phyloP scores from a whole-genome alignment of 2,113 vertebrate species.

The Oreotrochilus melanogaster region DNA sequence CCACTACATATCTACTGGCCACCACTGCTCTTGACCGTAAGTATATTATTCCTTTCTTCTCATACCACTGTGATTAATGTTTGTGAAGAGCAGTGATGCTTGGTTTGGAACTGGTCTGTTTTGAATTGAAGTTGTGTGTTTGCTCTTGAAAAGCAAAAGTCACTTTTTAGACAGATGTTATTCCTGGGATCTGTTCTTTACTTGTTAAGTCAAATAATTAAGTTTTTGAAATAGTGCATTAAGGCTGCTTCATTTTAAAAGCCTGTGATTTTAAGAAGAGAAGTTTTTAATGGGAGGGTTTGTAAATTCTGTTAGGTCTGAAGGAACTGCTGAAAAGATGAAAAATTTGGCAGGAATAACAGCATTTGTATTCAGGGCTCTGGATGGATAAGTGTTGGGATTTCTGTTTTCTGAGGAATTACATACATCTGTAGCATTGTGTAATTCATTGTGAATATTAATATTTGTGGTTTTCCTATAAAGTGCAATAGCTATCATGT shows the following conservation, averaged over 20 bases:
- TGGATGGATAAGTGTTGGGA: not conserved
- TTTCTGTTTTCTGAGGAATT: not conserved
- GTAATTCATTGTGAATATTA: not conserved
- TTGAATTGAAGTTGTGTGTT: not conserved
- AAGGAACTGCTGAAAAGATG: not conserved
- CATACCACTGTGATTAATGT: not conserved
- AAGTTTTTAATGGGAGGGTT: not conserved
- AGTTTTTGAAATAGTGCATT: not conserved
- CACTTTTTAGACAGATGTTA: not conserved
- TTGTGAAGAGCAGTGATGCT: not conserved
- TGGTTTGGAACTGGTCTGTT: not conserved
- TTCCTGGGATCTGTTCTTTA: not conserved
- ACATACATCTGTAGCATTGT: not conserved
- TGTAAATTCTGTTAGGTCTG: not conserved
- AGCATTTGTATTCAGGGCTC: not conserved
- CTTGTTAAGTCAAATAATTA: not conserved
- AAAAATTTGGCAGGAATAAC: not conserved
- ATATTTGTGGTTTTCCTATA: not conserved
- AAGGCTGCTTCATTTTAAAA: not conserved
- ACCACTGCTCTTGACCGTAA: conserved; percentile 88
- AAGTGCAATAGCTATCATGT: not conserved
- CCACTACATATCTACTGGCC: conserved; percentile 89
- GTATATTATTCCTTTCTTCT: conserved; percentile 10
- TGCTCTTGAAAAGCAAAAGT: not conserved
- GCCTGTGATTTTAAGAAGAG: not conserved